These are phyloP conservation scores for Phataginus tetradactyla DNA, from an alignment of 2,797 vertebrate species.

Conservation along the genomic window DNA sequence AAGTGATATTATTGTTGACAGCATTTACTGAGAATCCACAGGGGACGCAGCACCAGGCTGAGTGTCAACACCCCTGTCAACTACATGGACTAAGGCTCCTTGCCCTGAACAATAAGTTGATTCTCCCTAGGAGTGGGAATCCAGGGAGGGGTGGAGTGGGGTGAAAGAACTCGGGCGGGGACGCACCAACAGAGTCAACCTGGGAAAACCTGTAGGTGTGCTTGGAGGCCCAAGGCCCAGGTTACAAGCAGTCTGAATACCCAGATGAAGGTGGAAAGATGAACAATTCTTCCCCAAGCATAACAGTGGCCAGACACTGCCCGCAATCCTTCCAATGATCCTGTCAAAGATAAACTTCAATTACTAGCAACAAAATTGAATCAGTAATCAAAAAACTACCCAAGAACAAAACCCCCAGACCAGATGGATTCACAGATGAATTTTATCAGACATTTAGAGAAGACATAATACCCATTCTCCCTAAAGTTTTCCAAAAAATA, in stretches of 20 bases:
- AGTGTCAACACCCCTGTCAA: neutral
- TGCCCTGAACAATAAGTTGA: neutral
- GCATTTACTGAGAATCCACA: neutral
- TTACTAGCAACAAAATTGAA: too few species aligned
- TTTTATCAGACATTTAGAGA: too few species aligned
- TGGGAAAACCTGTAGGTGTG: constrained; percentile 18
- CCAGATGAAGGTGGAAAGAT: neutral
- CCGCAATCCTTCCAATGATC: neutral
- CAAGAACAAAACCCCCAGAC: too few species aligned
- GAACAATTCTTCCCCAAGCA: neutral
- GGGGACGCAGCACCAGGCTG: neutral
- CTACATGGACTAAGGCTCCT: neutral
- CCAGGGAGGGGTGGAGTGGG: neutral
- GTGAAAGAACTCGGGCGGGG: neutral
- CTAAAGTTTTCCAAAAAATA: too few species aligned
- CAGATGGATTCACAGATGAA: too few species aligned
- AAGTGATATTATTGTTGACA: neutral
- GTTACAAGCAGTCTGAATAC: neutral
- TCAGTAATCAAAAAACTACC: too few species aligned
- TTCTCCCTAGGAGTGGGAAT: neutral
- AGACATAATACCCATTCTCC: too few species aligned
- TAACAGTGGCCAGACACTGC: neutral
- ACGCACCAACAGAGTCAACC: neutral
- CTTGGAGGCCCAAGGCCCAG: neutral
- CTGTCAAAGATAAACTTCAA: neutral